phyloP scores from a whole-genome alignment of 2,888 invertebrate species.

The Meteorus cinctellus region DNA sequence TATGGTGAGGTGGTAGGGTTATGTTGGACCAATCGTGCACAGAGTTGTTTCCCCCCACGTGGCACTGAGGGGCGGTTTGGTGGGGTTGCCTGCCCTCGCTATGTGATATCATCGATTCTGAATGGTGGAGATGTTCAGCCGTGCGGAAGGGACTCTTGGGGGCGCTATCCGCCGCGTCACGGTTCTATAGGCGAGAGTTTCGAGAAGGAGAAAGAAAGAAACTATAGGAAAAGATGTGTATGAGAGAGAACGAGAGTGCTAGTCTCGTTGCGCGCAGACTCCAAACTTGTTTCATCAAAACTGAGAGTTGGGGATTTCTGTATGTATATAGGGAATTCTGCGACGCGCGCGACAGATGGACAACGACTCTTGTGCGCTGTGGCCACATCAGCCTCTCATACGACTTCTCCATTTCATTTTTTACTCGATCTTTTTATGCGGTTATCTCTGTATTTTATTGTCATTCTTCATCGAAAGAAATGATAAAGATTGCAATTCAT shows the following conservation, averaged over 20 bases:
- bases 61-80: constrained; percentile 56
- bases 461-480: too few species aligned
- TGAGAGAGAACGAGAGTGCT: constrained; percentile 55
- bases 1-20: constrained; percentile 27
- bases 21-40: constrained; percentile 31
- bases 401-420: neutral
- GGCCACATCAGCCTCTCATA: neutral
- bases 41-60: constrained; percentile 36
- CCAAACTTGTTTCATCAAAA: neutral
- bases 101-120: constrained; percentile 72
- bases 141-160: constrained; percentile 72
- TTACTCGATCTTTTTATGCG: neutral
- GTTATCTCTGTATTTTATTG: too few species aligned
- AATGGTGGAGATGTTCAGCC: constrained; percentile 72
- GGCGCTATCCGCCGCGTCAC: constrained; percentile 58
- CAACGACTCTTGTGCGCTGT: constrained; percentile 52
- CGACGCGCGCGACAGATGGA: constrained; percentile 58
- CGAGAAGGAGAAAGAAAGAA: neutral
- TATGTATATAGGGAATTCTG: neutral
- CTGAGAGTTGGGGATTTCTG: neutral
- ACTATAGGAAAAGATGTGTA: constrained; percentile 44
- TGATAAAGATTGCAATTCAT: too few species aligned
- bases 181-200: constrained; percentile 39
- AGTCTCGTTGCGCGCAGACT: constrained; percentile 38
- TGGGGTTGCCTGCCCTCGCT: constrained; percentile 51